Evolutionary conservation across 2,797 vertebrate genomes (phyloP).

Genomic region (Halcyon badia): DNA sequence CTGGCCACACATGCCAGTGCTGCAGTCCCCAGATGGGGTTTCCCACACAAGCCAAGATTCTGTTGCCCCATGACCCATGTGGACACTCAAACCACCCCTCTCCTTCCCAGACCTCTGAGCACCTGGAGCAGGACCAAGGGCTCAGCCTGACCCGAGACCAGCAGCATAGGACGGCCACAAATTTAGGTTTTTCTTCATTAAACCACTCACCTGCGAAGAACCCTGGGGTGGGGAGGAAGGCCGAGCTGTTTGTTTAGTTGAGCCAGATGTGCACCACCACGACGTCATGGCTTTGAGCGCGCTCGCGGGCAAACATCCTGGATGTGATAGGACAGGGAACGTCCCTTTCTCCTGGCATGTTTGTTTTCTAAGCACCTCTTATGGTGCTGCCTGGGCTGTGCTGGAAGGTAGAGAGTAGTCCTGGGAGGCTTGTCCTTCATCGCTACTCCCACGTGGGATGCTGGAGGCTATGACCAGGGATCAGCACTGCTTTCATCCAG

Average conservation of each 20-base stretch:
- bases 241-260: not conserved
- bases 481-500: rapidly evolving
- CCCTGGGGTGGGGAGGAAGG: not conserved
- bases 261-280: not conserved
- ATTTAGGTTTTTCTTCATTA: not conserved
- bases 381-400: not conserved
- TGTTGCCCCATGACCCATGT: rapidly evolving
- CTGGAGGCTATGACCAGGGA: not conserved
- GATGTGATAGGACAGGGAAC: not conserved
- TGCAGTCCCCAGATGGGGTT: not conserved
- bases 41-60: not conserved
- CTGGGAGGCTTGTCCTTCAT: not conserved
- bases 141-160: not conserved
- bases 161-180: not conserved
- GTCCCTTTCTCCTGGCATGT: not conserved
- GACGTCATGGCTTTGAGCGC: not conserved
- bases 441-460: not conserved
- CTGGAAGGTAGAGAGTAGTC: not conserved
- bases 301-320: not conserved
- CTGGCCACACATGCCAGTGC: not conserved
- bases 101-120: not conserved
- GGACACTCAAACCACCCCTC: not conserved
- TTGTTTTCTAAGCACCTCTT: not conserved
- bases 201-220: not conserved
- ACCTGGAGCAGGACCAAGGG: not conserved